These are phyloP conservation scores for Parauchenoglanis punctatus DNA, from an alignment of 2,797 vertebrate species.

Conservation along the genomic window DNA sequence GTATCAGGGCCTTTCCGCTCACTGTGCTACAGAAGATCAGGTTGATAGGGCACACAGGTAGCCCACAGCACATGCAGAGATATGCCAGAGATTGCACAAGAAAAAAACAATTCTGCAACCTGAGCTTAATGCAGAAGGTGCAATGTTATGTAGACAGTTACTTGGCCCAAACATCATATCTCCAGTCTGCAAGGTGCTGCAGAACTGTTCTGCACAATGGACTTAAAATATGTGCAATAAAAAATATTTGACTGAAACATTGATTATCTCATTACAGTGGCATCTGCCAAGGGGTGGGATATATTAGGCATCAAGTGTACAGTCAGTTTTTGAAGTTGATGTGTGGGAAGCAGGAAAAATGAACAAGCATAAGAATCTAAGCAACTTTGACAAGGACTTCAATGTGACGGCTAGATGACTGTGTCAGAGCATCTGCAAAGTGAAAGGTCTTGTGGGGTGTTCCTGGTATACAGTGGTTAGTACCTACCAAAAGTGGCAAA, in stretches of 20 bases:
- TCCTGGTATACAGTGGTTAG: no score
- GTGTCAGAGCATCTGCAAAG: no score
- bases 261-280: no score
- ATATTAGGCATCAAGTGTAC: no score
- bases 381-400: no score
- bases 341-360: no score
- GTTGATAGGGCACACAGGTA: slow-evolving; percentile 53
- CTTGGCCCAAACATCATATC: slow-evolving; percentile 38
- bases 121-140: slow-evolving; percentile 54
- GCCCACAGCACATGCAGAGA: slow-evolving; percentile 42
- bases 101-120: slow-evolving; percentile 52
- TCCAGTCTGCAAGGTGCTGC: slow-evolving; percentile 25
- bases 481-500: no score
- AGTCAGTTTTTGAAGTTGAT: no score
- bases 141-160: slow-evolving; percentile 56
- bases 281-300: no score
- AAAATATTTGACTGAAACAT: slow-evolving; percentile 13
- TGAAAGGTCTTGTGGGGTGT: no score
- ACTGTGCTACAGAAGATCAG: slow-evolving; percentile 54
- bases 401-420: no score
- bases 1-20: slow-evolving; percentile 55
- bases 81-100: slow-evolving; percentile 59
- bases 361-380: no score
- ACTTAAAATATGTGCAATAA: slow-evolving; percentile 22
- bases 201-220: slow-evolving; percentile 22